Evolutionary conservation across 2,888 invertebrate genomes (phyloP).

Genomic region (Tenthredo livida): DNA sequence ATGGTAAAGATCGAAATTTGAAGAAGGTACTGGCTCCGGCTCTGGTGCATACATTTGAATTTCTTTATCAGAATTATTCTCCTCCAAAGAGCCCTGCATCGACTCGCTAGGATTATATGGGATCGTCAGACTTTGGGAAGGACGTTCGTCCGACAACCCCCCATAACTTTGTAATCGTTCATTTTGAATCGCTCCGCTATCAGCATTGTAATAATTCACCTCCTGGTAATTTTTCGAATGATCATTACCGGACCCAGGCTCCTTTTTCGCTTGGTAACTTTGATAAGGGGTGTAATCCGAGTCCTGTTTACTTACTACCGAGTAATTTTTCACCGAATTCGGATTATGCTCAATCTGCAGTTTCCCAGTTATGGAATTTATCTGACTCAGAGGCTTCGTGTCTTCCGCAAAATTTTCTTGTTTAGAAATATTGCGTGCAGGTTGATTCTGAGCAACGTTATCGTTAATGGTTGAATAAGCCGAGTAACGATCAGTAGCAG

Average conservation of each 20-base stretch:
- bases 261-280: slow-evolving; percentile 19
- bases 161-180: slow-evolving; percentile 29
- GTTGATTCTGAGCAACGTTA: background rate
- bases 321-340: background rate
- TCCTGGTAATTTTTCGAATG: slow-evolving; percentile 1
- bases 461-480: background rate
- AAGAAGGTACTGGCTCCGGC: slow-evolving; percentile 4
- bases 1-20: background rate
- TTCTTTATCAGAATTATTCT: slow-evolving; percentile 21
- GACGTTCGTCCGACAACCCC: background rate
- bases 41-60: slow-evolving; percentile 40
- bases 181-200: background rate
- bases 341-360: background rate
- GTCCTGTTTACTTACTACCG: background rate
- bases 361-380: background rate
- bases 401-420: background rate
- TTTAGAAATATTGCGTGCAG: no score
- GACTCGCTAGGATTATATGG: slow-evolving; percentile 7
- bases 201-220: slow-evolving; percentile 24
- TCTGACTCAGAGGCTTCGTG: background rate
- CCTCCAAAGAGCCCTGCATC: background rate
- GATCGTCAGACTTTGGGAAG: slow-evolving; percentile 6
- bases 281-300: slow-evolving; percentile 42
- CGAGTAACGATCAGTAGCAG: background rate
- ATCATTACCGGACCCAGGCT: background rate